Conservation (phyloP, 2,888 invertebrate genomes). For the Lepidocyrtoides sp. region DNA sequence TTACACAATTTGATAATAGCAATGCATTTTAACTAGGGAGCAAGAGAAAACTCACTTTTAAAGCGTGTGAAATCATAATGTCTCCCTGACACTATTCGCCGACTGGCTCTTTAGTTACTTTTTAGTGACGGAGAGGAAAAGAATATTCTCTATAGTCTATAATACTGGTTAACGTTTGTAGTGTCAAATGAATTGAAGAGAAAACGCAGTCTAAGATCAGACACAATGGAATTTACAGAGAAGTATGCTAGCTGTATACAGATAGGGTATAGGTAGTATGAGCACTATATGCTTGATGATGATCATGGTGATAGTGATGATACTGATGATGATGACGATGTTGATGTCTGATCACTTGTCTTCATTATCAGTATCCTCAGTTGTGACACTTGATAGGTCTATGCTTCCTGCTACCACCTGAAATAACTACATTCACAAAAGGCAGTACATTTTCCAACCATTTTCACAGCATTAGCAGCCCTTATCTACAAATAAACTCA, state of each 20-base stretch:
- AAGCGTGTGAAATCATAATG: not conserved
- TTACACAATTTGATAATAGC: not conserved
- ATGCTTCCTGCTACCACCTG: not conserved
- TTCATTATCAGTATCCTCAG: constrained; percentile 58
- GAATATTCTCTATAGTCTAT: too few relatives aligned
- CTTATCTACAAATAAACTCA: not conserved
- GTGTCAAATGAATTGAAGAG: constrained; percentile 33
- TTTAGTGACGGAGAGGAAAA: not conserved
- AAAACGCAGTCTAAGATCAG: too few relatives aligned
- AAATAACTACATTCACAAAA: not conserved
- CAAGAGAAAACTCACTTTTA: not conserved
- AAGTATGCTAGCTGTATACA: not conserved
- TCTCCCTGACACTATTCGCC: too few relatives aligned
- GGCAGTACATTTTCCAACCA: not conserved
- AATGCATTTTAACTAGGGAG: not conserved
- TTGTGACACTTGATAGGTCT: constrained; percentile 54
- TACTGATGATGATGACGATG: not conserved
- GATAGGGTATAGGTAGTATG: too few relatives aligned
- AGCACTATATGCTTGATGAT: too few relatives aligned
- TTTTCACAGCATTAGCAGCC: not conserved
- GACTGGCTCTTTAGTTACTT: too few relatives aligned
- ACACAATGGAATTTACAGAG: not conserved
- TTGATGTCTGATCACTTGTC: constrained; percentile 69
- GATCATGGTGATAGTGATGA: too few relatives aligned
- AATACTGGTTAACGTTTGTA: not conserved